Percentiles rank a stretch among this genome's conserved stretches.
Evolutionary conservation across 2,797 vertebrate species (phyloP).

Genomic region (Phataginus tetradactyla): DNA sequence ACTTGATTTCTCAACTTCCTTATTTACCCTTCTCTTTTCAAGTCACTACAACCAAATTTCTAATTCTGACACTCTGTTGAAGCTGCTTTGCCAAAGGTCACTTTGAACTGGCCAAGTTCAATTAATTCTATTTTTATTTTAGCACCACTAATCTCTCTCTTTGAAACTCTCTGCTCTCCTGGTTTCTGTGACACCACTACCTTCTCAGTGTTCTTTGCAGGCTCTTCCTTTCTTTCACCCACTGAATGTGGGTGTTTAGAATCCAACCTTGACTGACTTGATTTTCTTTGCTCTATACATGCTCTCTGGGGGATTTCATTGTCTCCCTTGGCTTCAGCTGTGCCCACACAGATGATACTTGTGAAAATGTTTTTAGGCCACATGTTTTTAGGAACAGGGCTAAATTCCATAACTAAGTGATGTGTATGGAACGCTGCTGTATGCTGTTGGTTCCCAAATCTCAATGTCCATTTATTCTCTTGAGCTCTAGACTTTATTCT

Average conservation of each 20-base stretch:
- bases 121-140: background rate
- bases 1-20: background rate
- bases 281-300: background rate
- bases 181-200: background rate
- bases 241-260: background rate
- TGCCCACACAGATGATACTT: background rate
- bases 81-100: background rate
- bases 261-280: slow-evolving; percentile 25
- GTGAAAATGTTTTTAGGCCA: background rate
- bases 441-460: background rate
- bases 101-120: background rate
- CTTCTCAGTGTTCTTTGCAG: background rate
- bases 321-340: background rate
- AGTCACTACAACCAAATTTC: background rate
- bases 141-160: background rate
- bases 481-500: background rate
- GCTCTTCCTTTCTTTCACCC: background rate
- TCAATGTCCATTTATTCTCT: background rate
- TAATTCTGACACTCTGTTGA: background rate
- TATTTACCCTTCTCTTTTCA: background rate
- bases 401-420: background rate
- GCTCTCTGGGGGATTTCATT: background rate
- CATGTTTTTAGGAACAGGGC: background rate
- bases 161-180: background rate
- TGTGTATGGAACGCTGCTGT: background rate